Conservation (phyloP, 2,888 invertebrate species). For the Dendrolimus houi region DNA sequence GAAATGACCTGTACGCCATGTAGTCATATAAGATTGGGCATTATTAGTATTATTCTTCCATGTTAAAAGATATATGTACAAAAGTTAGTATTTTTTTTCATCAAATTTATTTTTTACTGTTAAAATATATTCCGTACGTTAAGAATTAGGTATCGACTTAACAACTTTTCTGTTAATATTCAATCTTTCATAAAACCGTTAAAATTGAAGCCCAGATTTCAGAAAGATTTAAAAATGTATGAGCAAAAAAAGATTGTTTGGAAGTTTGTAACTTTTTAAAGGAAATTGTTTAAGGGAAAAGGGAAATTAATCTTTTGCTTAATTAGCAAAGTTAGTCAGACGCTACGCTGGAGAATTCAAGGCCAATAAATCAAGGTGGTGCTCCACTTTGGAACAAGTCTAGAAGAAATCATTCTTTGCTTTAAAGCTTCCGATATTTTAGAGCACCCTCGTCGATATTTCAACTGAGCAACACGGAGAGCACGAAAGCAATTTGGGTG, state of each 20-base stretch:
- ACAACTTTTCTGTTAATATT: too few species aligned
- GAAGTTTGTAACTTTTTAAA: slow-evolving; percentile 46
- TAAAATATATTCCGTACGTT: too few species aligned
- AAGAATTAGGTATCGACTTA: too few species aligned
- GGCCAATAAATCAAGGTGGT: slow-evolving; percentile 70
- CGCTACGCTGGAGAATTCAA: slow-evolving; percentile 52
- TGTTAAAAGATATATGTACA: too few species aligned
- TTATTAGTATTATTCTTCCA: too few species aligned
- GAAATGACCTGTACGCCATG: too few species aligned
- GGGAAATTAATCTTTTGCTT: slow-evolving; percentile 72
- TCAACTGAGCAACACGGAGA: slow-evolving; percentile 18
- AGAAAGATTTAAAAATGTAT: slow-evolving; percentile 19
- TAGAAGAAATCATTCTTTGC: slow-evolving; percentile 39
- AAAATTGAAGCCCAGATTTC: slow-evolving; percentile 13
- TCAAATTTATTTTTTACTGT: too few species aligned
- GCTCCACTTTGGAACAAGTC: slow-evolving; percentile 39
- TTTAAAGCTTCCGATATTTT: slow-evolving; percentile 44
- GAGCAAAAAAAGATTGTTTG: slow-evolving; percentile 32
- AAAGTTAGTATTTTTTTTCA: too few species aligned
- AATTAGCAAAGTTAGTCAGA: slow-evolving; percentile 68
- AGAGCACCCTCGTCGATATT: slow-evolving; percentile 41
- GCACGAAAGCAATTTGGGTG: neutral
- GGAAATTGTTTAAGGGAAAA: slow-evolving; percentile 67
- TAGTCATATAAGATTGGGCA: too few species aligned
- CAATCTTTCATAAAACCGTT: slow-evolving; percentile 17